These are phyloP conservation scores for Galemys pyrenaicus DNA, from an alignment of 2,113 vertebrate genomes.

Conservation along the genomic window DNA sequence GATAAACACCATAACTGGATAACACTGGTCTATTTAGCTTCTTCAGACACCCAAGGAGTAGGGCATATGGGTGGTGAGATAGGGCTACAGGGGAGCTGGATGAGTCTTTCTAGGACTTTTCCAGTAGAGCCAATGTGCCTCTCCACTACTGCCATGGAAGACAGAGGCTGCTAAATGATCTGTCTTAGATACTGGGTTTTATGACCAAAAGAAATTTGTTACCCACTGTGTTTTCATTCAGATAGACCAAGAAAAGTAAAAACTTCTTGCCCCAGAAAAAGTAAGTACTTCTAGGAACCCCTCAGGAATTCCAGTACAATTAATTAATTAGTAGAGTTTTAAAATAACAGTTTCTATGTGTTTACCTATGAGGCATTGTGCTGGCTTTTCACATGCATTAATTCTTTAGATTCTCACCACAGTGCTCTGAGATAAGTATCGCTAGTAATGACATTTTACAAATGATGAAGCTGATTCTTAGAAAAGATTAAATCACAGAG, in stretches of 20 bases:
- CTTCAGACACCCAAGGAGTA: neutral
- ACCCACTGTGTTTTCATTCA: neutral
- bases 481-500: slow-evolving; percentile 6
- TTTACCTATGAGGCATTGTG: neutral
- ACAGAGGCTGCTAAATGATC: neutral
- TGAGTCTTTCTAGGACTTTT: neutral
- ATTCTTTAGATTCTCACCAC: slow-evolving; percentile 1
- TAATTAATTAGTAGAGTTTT: neutral
- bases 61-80: neutral
- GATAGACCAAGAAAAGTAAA: too few species aligned
- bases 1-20: neutral
- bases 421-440: neutral
- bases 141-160: neutral
- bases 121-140: neutral
- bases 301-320: neutral
- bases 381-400: neutral
- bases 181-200: neutral
- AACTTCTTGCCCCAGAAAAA: too few species aligned
- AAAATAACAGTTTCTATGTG: neutral
- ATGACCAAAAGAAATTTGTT: neutral
- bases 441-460: neutral
- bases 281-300: neutral
- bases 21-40: neutral
- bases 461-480: neutral
- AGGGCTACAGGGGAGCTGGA: neutral